phyloP scores from a whole-genome alignment of 1,140 invertebrate genomes.

The Rhagoletis pomonella region DNA sequence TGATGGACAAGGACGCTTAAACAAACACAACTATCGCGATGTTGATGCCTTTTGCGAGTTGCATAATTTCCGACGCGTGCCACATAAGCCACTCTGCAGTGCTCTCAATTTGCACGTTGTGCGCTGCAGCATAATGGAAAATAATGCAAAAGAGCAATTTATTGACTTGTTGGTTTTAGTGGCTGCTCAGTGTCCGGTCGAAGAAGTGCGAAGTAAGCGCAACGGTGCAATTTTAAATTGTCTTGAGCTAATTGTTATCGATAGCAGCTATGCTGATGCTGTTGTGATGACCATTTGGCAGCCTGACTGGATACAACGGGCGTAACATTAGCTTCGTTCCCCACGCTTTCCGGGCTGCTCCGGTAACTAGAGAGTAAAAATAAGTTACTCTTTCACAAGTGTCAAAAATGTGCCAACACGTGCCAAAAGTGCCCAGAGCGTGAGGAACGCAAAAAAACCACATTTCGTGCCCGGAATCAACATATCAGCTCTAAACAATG shows the following conservation, averaged over 20 bases:
- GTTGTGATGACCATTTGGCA: constrained; percentile 75
- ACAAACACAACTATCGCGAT: constrained; percentile 70
- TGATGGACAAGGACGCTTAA: constrained; percentile 76
- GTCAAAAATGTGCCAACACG: no score
- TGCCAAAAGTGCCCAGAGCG: no score
- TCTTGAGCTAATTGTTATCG: constrained; percentile 74
- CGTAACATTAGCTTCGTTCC: no score
- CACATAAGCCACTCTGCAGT: constrained; percentile 75
- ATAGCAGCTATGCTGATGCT: constrained; percentile 71
- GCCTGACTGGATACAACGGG: constrained; percentile 70
- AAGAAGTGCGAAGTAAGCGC: constrained; percentile 62
- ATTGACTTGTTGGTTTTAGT: constrained; percentile 74
- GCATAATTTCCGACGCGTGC: constrained; percentile 66
- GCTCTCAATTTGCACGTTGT: constrained; percentile 74
- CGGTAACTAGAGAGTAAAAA: no score
- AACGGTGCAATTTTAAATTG: constrained; percentile 67
- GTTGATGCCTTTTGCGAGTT: constrained; percentile 66
- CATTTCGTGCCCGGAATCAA: no score
- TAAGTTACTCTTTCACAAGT: no score
- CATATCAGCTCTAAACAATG: no score
- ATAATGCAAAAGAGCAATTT: constrained; percentile 1
- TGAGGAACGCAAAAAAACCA: no score
- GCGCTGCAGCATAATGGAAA: constrained; percentile 59
- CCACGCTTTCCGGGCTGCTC: no score
- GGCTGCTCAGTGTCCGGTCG: constrained; percentile 65